Evolutionary conservation across 2,888 invertebrate genomes (phyloP).

Genomic region (Pollenia labialis): DNA sequence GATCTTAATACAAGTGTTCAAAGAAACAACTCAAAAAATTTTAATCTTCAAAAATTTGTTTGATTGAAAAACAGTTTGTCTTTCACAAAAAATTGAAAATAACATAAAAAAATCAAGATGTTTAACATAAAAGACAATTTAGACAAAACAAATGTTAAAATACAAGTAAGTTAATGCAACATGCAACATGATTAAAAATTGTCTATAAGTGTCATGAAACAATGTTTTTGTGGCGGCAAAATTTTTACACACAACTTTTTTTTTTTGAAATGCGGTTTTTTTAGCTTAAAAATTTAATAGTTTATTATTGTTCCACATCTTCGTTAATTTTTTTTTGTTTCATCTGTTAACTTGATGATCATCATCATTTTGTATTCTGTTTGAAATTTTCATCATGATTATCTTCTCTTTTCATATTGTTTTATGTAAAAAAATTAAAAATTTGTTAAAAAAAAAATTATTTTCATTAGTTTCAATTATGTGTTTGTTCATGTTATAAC

Average conservation of each 20-base stretch:
- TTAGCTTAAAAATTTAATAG: slow-evolving; percentile 34
- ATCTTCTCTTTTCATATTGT: slow-evolving; percentile 31
- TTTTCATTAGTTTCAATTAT: slow-evolving; percentile 56
- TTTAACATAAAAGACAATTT: slow-evolving; percentile 61
- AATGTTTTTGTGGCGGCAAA: slow-evolving; percentile 64
- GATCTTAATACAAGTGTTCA: slow-evolving; percentile 46
- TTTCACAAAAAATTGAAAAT: slow-evolving; percentile 8
- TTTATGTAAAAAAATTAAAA: neutral
- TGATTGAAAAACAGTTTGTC: slow-evolving; percentile 30
- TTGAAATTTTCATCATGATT: slow-evolving; percentile 58
- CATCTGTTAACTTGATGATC: slow-evolving; percentile 27
- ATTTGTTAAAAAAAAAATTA: slow-evolving; percentile 27
- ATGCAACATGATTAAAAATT: slow-evolving; percentile 60
- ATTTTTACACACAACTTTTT: slow-evolving; percentile 43
- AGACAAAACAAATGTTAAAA: slow-evolving; percentile 38
- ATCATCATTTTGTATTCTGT: slow-evolving; percentile 46
- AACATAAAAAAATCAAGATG: slow-evolving; percentile 53
- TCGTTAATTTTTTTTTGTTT: neutral
- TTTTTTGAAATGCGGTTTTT: slow-evolving; percentile 19
- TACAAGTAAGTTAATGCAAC: slow-evolving; percentile 50
- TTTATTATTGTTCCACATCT: slow-evolving; percentile 59
- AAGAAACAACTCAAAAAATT: slow-evolving; percentile 1
- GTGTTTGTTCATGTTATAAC: slow-evolving; percentile 67
- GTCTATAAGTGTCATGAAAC: slow-evolving; percentile 62
- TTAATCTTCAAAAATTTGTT: slow-evolving; percentile 49